A percentile compares a stretch with the other conserved stretches of the same genome.
phyloP scores from a whole-genome alignment of 92 coral and sea anemone species.

The Epizoanthus stellaris region DNA sequence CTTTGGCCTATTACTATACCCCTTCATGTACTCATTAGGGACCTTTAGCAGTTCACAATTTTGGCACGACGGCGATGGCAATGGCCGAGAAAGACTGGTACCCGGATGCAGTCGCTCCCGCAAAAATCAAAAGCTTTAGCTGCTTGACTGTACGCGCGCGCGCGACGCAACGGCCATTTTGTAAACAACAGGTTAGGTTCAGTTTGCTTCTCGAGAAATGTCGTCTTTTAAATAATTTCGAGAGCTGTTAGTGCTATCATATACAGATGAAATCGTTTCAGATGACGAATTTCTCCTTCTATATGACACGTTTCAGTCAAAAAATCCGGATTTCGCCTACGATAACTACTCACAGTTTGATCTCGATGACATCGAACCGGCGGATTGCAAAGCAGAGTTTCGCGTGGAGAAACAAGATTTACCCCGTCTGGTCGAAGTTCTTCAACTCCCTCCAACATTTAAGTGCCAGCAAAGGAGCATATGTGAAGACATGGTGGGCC shows the following conservation, averaged over 20 bases:
- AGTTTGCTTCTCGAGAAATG: not conserved
- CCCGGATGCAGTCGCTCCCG: too few species aligned
- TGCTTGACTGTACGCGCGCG: too few species aligned
- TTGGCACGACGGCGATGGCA: too few species aligned
- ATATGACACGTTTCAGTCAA: constrained; percentile 35
- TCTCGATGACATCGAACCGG: constrained; percentile 40
- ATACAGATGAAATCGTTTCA: constrained; percentile 1
- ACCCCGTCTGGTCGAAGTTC: constrained; percentile 14
- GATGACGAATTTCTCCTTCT: constrained; percentile 27
- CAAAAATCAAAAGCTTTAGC: too few species aligned
- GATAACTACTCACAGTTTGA: constrained; percentile 26
- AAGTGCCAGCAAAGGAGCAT: constrained; percentile 39
- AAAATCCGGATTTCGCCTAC: constrained; percentile 46
- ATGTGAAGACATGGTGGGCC: constrained; percentile 42
- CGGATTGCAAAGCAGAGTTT: constrained; percentile 34
- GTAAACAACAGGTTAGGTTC: not conserved
- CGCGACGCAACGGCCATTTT: too few species aligned
- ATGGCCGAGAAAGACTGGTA: too few species aligned
- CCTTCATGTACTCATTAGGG: too few species aligned
- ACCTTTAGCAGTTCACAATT: too few species aligned
- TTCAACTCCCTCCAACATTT: constrained; percentile 25
- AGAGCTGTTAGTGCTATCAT: constrained; percentile 14
- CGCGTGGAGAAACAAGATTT: constrained; percentile 20
- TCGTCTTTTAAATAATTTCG: constrained; percentile 41
- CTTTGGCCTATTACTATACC: too few species aligned